phyloP scores from a whole-genome alignment of 2,888 invertebrate genomes.

The Dolichopus griseipennis region DNA sequence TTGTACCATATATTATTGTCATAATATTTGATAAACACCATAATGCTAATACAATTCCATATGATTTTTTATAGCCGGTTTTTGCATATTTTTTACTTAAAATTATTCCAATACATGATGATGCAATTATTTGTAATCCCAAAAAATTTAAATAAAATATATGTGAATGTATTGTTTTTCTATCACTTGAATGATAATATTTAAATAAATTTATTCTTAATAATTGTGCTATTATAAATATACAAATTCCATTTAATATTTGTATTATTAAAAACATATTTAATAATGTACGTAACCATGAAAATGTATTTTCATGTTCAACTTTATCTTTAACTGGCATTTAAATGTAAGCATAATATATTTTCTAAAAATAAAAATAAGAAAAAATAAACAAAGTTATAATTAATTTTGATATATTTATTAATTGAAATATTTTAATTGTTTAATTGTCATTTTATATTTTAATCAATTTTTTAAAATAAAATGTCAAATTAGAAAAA shows the following conservation, averaged over 20 bases:
- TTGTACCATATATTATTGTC: conserved; percentile 17
- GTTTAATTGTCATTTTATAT: no score
- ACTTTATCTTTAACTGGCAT: no score
- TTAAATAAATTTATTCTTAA: conserved; percentile 1
- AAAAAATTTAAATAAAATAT: not conserved
- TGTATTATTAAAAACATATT: not conserved
- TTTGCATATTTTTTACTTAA: not conserved
- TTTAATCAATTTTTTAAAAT: no score
- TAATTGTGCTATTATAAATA: conserved; percentile 1
- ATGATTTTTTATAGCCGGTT: not conserved
- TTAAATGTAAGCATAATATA: no score
- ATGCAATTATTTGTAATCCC: not conserved
- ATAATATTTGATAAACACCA: conserved; percentile 21
- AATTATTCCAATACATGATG: not conserved
- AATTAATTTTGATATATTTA: no score
- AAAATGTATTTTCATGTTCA: no score
- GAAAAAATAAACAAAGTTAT: no score
- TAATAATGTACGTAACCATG: not conserved
- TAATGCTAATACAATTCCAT: conserved; percentile 18
- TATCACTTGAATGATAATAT: not conserved
- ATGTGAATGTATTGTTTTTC: conserved; percentile 1
- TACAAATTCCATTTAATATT: not conserved
- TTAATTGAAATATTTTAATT: no score
- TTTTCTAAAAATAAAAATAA: no score
- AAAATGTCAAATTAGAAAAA: no score